A percentile compares a stretch with the other conserved stretches of the same genome.
Evolutionary conservation across 1,140 invertebrate genomes (phyloP).

Genomic region (Drosophila mauritiana): DNA sequence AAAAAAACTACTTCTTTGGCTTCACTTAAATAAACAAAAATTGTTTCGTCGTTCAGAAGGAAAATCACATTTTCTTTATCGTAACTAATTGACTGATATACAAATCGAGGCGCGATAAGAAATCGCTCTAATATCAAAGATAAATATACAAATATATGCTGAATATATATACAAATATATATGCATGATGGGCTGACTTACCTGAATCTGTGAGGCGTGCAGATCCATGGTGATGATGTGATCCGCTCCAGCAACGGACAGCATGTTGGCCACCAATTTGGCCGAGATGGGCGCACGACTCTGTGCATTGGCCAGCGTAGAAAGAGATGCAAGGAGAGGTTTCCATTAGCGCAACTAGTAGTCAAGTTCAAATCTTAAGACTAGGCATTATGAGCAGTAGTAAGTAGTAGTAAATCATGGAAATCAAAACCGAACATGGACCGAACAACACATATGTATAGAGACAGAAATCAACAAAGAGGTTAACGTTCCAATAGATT

Average conservation of each 20-base stretch:
- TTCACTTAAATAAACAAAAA: conserved; percentile 26
- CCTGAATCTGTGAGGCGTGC: conserved; percentile 99
- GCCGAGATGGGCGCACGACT: conserved; percentile 99
- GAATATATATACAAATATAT: no score
- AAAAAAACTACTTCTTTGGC: conserved; percentile 8
- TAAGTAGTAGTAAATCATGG: conserved; percentile 34
- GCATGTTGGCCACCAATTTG: conserved; percentile 99
- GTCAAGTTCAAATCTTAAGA: conserved; percentile 29
- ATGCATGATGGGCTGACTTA: conserved; percentile 29
- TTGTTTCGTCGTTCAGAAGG: conserved; percentile 23
- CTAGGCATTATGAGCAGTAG: conserved; percentile 51
- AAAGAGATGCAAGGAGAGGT: conserved; percentile 53
- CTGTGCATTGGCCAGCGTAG: conserved; percentile 86
- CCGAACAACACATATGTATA: conserved; percentile 43
- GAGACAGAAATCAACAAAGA: conserved; percentile 48
- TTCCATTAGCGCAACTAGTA: conserved; percentile 76
- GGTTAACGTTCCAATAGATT: conserved; percentile 64
- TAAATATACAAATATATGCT: not conserved
- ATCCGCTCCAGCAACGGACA: conserved; percentile 98
- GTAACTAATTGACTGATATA: conserved; percentile 22
- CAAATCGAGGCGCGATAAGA: conserved; percentile 10
- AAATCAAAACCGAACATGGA: conserved; percentile 63
- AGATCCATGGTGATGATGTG: conserved; percentile 99
- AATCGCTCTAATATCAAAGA: not conserved
- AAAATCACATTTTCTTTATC: conserved; percentile 29